These are phyloP conservation scores for Austrofundulus limnaeus DNA, from an alignment of 2,113 vertebrate species.

Conservation along the genomic window DNA sequence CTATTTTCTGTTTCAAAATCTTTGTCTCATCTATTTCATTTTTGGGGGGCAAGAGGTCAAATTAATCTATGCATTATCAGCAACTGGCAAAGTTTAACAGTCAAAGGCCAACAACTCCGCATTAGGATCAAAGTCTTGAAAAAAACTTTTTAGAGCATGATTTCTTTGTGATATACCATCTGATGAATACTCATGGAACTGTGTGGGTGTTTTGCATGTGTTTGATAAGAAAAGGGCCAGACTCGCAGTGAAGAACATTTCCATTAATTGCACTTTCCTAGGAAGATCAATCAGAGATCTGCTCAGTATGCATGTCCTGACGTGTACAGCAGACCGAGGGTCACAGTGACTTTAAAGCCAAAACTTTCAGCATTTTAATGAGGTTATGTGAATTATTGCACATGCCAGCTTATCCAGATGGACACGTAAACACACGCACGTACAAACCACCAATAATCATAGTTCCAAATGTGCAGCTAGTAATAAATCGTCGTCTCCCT, in stretches of 20 bases:
- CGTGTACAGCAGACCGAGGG: slow-evolving; percentile 56
- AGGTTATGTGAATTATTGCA: slow-evolving; percentile 65
- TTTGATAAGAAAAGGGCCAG: neutral
- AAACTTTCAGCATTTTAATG: slow-evolving; percentile 79
- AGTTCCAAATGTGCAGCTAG: neutral
- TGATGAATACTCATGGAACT: slow-evolving; percentile 15
- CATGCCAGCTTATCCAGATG: slow-evolving; percentile 31
- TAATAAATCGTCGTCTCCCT: neutral
- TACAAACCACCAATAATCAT: neutral
- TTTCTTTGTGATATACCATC: slow-evolving; percentile 28
- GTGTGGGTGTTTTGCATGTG: slow-evolving; percentile 31
- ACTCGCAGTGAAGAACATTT: slow-evolving; percentile 27
- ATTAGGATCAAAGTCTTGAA: slow-evolving; percentile 50
- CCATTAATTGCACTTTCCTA: slow-evolving; percentile 76
- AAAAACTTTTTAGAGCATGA: slow-evolving; percentile 9
- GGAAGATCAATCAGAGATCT: slow-evolving; percentile 75
- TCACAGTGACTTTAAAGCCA: slow-evolving; percentile 78
- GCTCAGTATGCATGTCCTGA: slow-evolving; percentile 71
- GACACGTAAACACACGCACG: slow-evolving; percentile 6
- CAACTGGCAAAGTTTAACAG: slow-evolving; percentile 33
- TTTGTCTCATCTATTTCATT: slow-evolving; percentile 45
- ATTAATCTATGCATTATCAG: slow-evolving; percentile 49
- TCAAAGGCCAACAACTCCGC: slow-evolving; percentile 41
- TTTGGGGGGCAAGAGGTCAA: slow-evolving; percentile 40
- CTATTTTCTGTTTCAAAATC: slow-evolving; percentile 34